A percentile compares a stretch with the other conserved stretches of the same genome.
Evolutionary conservation across 1,140 invertebrate species (phyloP).

Genomic region (Apolygus lucorum): DNA sequence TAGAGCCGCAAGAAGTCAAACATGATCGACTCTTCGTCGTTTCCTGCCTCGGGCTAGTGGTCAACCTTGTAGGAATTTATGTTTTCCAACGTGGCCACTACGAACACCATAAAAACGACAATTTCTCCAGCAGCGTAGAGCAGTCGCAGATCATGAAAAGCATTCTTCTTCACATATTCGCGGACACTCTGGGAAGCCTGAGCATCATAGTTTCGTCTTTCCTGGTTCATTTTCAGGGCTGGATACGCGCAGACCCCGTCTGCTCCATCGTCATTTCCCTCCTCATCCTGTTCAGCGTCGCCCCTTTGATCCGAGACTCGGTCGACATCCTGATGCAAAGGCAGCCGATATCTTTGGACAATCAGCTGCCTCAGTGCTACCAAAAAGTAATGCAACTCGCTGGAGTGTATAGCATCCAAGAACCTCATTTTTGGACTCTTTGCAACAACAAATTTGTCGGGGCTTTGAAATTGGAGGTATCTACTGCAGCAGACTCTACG

Average conservation of each 20-base stretch:
- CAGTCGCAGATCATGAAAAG: conserved; percentile 78
- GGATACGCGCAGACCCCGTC: conserved; percentile 93
- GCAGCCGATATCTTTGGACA: conserved; percentile 72
- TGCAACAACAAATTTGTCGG: conserved; percentile 89
- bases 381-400: conserved; percentile 78
- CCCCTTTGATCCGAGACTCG: conserved; percentile 73
- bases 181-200: conserved; percentile 80
- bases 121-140: conserved; percentile 42
- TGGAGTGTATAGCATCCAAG: conserved; percentile 84
- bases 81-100: conserved; percentile 75
- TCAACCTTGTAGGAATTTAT: conserved; percentile 93
- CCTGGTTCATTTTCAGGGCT: conserved; percentile 83
- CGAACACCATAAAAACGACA: conserved; percentile 37
- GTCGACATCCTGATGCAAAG: conserved; percentile 86
- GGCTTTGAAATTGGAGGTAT: conserved; percentile 86
- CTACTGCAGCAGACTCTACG: conserved; percentile 77
- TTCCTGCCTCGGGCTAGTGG: conserved; percentile 83
- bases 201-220: conserved; percentile 86
- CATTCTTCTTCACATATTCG: conserved; percentile 85
- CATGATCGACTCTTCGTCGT: conserved; percentile 86
- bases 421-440: conserved; percentile 95
- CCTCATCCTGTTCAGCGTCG: conserved; percentile 72
- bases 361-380: conserved; percentile 76
- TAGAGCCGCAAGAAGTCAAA: conserved; percentile 91
- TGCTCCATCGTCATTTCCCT: conserved; percentile 89